A percentile compares a stretch with the other conserved stretches of the same genome.
Evolutionary conservation across 2,113 vertebrate species (phyloP).

Genomic region (Eupsittula cactorum): DNA sequence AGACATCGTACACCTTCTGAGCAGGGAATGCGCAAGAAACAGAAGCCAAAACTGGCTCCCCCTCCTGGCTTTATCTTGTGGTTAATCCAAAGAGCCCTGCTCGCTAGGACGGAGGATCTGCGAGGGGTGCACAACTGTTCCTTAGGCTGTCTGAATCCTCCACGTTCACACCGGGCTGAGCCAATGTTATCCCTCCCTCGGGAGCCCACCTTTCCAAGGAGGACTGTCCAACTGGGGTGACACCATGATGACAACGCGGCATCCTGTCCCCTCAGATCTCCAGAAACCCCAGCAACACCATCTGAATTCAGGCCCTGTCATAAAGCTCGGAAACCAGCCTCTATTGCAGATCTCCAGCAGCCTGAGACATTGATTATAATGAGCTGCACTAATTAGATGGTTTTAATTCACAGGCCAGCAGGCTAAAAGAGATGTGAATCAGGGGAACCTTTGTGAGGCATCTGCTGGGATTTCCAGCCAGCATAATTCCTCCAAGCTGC

Average conservation of each 20-base stretch:
- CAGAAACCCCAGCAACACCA: background rate
- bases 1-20: background rate
- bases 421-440: conserved; percentile 33
- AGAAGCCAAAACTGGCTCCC: background rate
- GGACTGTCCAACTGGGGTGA: background rate
- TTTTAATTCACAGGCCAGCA: conserved; percentile 50
- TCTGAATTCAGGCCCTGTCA: background rate
- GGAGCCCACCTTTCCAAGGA: background rate
- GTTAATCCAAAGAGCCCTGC: background rate
- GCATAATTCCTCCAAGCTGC: background rate
- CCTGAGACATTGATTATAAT: conserved; percentile 19
- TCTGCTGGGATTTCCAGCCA: conserved; percentile 14
- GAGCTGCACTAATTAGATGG: conserved; percentile 21
- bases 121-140: background rate
- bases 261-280: background rate
- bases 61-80: background rate
- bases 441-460: conserved; percentile 25
- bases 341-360: background rate
- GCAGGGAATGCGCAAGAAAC: background rate
- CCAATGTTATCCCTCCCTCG: background rate
- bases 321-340: background rate
- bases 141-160: background rate
- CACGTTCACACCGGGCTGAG: background rate
- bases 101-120: background rate
- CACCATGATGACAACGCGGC: background rate